These are phyloP conservation scores for Osedax fenrisi DNA, from an alignment of 2,888 invertebrate genomes.

Conservation along the genomic window DNA sequence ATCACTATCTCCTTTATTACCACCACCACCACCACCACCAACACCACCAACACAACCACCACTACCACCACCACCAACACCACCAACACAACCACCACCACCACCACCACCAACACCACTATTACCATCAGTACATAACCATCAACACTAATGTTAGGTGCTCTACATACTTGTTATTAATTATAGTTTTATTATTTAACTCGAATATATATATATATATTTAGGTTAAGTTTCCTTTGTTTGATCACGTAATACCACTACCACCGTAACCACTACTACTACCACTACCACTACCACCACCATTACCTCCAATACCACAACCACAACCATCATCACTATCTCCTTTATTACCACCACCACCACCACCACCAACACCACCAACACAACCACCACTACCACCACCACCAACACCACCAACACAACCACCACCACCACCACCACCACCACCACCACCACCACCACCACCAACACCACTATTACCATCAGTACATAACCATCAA, in stretches of 20 bases:
- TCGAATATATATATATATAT: too few species aligned
- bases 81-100: too few species aligned
- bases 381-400: background rate
- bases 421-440: too few species aligned
- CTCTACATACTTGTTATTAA: too few species aligned
- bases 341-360: background rate
- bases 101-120: too few species aligned
- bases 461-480: too few species aligned
- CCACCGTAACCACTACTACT: background rate
- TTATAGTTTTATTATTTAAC: too few species aligned
- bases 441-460: too few species aligned
- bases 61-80: background rate
- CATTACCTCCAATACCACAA: background rate
- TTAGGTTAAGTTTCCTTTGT: constrained; percentile 51
- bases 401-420: too few species aligned
- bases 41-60: background rate
- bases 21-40: background rate
- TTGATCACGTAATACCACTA: background rate
- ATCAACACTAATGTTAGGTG: too few species aligned
- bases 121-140: too few species aligned
- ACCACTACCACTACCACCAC: background rate
- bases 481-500: too few species aligned
- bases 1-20: background rate
- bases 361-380: background rate
- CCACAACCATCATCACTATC: background rate